Evolutionary conservation across 2,888 invertebrate genomes (phyloP), one percentile per base, ranked within the genome.

Genomic region (Aphrophora alni): DNA sequence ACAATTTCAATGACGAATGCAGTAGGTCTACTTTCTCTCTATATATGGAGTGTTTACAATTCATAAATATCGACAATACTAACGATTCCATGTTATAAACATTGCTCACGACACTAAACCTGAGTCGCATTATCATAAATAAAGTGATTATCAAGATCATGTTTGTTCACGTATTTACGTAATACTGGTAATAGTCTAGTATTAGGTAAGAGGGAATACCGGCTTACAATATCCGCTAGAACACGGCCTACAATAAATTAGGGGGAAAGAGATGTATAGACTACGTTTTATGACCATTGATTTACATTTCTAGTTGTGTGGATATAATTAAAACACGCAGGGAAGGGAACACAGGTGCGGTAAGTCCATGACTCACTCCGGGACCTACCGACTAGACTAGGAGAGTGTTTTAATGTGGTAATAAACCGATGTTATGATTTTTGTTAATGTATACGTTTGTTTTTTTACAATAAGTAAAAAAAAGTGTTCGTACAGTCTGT

Each of bases 271-370:
- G 59, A 59, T 59, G 59, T 59, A 59, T 59, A 21, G 21, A 21
- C 59, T 59, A 59, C 59, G 21, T 59, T 59, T 59, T 59, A 59
- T 59, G 59, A 59, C 59, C 59, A 59, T 59, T 59, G 59, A 59
- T 59, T 59, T 59, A 59, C 59, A 59, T 59, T 59, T 59, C 59
- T 59, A 14, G 59, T 59, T 59, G 59, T 59, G 12, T 21, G 59
- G 59, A 21, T 14, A 21, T 59, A 59, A 59, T 59, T 59, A 59
- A 59, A 59, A 59, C 59, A 59, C 59, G 59, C 59, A 21, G 17
- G 44, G 5, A 12, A 44, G 59, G 59, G n/a, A 59, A 21, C 59
- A 59, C 59, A 59, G 59, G 59, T 59, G 59, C 10, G n/a, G n/a
- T n/a, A n/a, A n/a, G n/a, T n/a, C n/a, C n/a, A 59, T 59, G 59